Evolutionary conservation across 2,888 invertebrate genomes (phyloP).

Genomic region (Athetis lepigone): DNA sequence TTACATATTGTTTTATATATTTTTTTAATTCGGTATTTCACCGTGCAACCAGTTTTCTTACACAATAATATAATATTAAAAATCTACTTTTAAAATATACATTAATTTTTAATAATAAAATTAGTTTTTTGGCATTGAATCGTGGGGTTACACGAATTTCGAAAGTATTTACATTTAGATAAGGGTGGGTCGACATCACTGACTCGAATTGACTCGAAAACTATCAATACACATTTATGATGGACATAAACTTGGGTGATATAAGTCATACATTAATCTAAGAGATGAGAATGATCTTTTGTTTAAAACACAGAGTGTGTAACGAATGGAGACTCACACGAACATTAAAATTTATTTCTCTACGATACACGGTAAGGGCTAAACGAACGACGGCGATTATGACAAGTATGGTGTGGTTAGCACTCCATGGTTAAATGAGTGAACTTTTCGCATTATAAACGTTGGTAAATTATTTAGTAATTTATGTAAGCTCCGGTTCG

Average conservation of each 20-base stretch:
- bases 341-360: background rate
- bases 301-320: constrained; percentile 26
- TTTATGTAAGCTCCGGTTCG: constrained; percentile 12
- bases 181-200: constrained; percentile 71
- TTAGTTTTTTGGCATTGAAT: constrained; percentile 81
- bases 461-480: background rate
- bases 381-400: background rate
- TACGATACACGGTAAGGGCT: constrained; percentile 1
- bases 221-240: constrained; percentile 51
- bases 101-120: constrained; percentile 71
- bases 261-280: constrained; percentile 37
- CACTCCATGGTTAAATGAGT: background rate
- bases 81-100: constrained; percentile 73
- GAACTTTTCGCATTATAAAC: background rate
- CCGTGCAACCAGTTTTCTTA: constrained; percentile 80
- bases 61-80: constrained; percentile 68
- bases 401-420: background rate
- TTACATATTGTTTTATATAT: constrained; percentile 41
- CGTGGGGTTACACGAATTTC: constrained; percentile 72
- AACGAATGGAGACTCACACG: constrained; percentile 16
- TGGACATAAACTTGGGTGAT: constrained; percentile 42
- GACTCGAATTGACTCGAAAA: constrained; percentile 64
- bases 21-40: constrained; percentile 84
- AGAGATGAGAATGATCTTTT: constrained; percentile 34
- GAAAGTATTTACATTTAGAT: constrained; percentile 75